Conservation (phyloP, 2,888 invertebrate species). For the Ligdia adustata region DNA sequence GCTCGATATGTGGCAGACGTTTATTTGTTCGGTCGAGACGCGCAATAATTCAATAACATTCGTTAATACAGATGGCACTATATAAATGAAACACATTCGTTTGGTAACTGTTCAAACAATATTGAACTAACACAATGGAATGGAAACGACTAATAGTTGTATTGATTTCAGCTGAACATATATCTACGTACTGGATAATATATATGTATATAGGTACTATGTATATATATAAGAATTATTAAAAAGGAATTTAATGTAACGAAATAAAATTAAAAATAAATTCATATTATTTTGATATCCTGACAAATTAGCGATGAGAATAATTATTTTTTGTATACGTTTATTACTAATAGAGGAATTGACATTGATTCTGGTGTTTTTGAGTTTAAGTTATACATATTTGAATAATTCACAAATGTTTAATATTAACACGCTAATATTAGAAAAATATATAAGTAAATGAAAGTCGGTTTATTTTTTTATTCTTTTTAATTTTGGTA, state of each 20-base stretch:
- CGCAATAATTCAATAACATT: conserved; percentile 13
- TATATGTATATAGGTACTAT: too few relatives aligned
- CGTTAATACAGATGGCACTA: neutral
- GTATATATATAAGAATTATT: neutral
- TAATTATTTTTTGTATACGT: conserved; percentile 67
- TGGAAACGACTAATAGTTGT: neutral
- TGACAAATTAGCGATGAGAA: conserved; percentile 47
- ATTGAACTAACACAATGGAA: neutral
- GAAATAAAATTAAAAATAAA: neutral
- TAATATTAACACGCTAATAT: too few relatives aligned
- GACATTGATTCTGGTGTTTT: neutral
- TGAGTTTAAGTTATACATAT: too few relatives aligned
- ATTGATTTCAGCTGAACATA: neutral
- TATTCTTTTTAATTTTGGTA: too few relatives aligned
- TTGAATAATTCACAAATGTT: too few relatives aligned
- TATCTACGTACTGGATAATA: too few relatives aligned
- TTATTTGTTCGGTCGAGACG: neutral
- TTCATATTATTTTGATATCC: conserved; percentile 35
- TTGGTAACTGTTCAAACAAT: neutral
- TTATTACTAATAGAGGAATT: conserved; percentile 31
- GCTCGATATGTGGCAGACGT: conserved; percentile 7
- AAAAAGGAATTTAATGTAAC: conserved; percentile 8
- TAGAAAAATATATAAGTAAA: too few relatives aligned
- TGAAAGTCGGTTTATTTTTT: too few relatives aligned
- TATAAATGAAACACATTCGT: neutral